Evolutionary conservation across 2,797 vertebrate genomes (phyloP).

Genomic region (Parambassis ranga): DNA sequence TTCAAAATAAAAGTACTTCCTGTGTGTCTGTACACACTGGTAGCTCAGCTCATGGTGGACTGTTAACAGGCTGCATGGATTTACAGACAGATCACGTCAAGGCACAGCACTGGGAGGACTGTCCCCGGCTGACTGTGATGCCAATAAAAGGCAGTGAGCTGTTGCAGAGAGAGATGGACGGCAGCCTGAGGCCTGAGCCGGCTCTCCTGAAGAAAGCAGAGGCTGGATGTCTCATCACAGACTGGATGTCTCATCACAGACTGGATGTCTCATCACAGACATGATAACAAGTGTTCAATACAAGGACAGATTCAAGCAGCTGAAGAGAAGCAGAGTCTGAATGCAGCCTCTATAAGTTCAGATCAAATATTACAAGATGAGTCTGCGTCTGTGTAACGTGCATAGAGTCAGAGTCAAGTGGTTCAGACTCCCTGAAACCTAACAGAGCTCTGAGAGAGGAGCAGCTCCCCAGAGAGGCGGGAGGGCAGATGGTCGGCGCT

Average conservation of each 20-base stretch:
- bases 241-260: too few species aligned
- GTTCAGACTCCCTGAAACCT: too few species aligned
- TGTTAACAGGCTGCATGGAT: neutral
- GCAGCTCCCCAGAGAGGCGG: too few species aligned
- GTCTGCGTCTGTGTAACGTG: too few species aligned
- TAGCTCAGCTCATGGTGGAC: neutral
- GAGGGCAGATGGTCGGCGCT: too few species aligned
- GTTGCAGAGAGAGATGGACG: neutral
- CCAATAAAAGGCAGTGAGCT: neutral
- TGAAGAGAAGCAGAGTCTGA: too few species aligned
- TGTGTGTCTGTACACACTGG: neutral
- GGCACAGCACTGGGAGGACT: neutral
- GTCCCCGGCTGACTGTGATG: slow-evolving; percentile 8
- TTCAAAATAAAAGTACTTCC: neutral
- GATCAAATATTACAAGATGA: too few species aligned
- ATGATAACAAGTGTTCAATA: neutral
- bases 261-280: neutral
- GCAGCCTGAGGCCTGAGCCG: neutral
- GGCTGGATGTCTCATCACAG: too few species aligned
- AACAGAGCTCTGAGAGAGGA: too few species aligned
- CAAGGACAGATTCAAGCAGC: too few species aligned
- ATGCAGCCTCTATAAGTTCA: too few species aligned
- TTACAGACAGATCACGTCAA: neutral
- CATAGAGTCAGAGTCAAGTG: too few species aligned
- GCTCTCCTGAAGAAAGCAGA: neutral